These are phyloP conservation scores for Neogobius melanostomus DNA, from an alignment of 2,113 vertebrate species.

Conservation along the genomic window DNA sequence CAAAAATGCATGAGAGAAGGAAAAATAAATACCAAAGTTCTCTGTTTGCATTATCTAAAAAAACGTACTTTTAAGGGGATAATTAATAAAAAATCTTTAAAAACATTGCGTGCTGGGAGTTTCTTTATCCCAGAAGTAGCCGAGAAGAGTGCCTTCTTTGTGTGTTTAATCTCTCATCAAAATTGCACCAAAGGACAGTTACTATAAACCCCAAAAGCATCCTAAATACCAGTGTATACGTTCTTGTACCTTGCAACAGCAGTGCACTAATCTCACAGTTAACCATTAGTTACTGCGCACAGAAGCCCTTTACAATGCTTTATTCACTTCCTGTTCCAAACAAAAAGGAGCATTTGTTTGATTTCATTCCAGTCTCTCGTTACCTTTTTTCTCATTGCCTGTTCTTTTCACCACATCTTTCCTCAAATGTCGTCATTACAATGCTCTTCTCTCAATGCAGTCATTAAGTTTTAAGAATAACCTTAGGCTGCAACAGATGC, in stretches of 20 bases:
- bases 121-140: too few species aligned
- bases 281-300: neutral
- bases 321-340: neutral
- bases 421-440: constrained; percentile 28
- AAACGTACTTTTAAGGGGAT: too few species aligned
- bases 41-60: too few species aligned
- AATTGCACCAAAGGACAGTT: neutral
- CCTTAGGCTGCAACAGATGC: constrained; percentile 64
- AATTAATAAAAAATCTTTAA: too few species aligned
- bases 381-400: constrained; percentile 2
- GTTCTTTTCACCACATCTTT: constrained; percentile 27
- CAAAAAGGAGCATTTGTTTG: constrained; percentile 4
- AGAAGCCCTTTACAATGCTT: neutral
- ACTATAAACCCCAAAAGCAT: too few species aligned
- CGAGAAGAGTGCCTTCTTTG: too few species aligned
- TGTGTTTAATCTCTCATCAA: neutral
- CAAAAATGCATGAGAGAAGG: too few species aligned
- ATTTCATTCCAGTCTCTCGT: constrained; percentile 18
- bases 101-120: too few species aligned
- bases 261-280: neutral
- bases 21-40: too few species aligned
- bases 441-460: constrained; percentile 42
- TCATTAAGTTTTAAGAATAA: constrained; percentile 66
- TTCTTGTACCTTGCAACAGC: neutral
- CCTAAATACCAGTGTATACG: neutral